Base-by-base conservation (phyloP, 1,140 invertebrate species). In the Pectinophora gossypiella region DNA sequence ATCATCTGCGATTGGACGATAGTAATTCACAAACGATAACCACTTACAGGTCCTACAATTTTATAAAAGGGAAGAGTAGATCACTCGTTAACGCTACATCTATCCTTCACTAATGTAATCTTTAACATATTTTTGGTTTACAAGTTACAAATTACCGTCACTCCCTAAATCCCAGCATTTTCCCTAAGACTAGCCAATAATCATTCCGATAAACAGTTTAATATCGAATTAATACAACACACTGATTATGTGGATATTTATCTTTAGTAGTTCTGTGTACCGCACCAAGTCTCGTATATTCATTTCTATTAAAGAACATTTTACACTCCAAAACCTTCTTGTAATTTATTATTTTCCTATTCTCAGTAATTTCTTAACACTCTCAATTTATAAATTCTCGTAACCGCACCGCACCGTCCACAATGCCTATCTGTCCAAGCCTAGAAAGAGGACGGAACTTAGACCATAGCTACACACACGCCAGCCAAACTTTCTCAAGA, bases 91-190 rank as follows among this genome's bases (percentile, higher is more conserved):
- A 56, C 56, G 46, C 70, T 76, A 78, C 57, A 58, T 59, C 65
- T 72, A 61, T 55, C 54, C 48, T 61, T 67, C 48, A 64, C 40
- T 43, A 56, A 52, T 63, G 64, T 71, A 66, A 48, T 58, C 49
- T 68, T 61, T 22, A 52, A 59, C 52, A 65, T 74, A 67, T 76
- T 65, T 75, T 78, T 78, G 66, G 75, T 73, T 76, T 78, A 45
- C 40, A 38, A 68, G 45, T 56, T 52, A 57, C 61, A 64, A 56
- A 66, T 51, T 49, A 57, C 44, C 48, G 47, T 57, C 13, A 15
- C 36, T 40, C 57, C 61, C 27, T 55, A 64, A 51, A 38, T 55
- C 50, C 32, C 7, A 38, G 46, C 50, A 49, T 36, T 57, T 23
- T 59, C 48, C 59, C 46, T 60, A 68, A 65, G 62, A 64, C 69